Base-by-base conservation (phyloP, 2,113 vertebrate species). In the Periophthalmodon schlosseri region DNA sequence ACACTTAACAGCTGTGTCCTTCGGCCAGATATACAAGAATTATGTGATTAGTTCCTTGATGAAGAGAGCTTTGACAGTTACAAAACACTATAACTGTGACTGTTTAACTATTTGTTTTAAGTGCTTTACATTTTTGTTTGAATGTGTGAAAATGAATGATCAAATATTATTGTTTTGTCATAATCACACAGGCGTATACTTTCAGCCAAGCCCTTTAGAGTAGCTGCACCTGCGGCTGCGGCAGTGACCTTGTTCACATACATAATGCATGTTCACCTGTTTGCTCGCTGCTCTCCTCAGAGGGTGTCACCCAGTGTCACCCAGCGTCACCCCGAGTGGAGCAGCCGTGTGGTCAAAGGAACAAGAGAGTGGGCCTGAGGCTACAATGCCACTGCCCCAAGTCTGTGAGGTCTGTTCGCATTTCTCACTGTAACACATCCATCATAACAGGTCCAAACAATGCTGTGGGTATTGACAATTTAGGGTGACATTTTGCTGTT, bases 251-350 rank as follows among this genome's bases (percentile, higher is more conserved):
- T 63, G 44, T 11, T 1, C 66, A 66, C 67, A 72, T 57, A 39
- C 60, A 68, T 44, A 74, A 67, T 24, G 52, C 44, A 74, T 52
- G 33, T 23, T 63, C 44, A 70, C 69, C 57, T 75, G 18, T 12
- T n/a, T 47, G 24, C 34, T 16, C n/a, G 1, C 68, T 34, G 68
- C 1, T 4, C 46, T 66, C 57, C 68, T 47, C 18, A 49, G 28
- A 44, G 33, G 23, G 50, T 73, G 50, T 73, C 49, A 75, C 54
- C 54, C 69, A 49, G 61, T 66, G 46, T 79, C 72, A 69, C 15
- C 49, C 39, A 44, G 39, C 10, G 39, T 44, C 39, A 44, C 39
- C 39, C 39, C 11, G 58, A 33, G 28, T 36, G 73, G 21, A 70
- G 75, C 58, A 47, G 72, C 60, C 16, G 34, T 24, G 52, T 33